These are phyloP conservation scores for Daubentonia madagascariensis DNA, from an alignment of 2,113 vertebrate genomes.

Conservation along the genomic window DNA sequence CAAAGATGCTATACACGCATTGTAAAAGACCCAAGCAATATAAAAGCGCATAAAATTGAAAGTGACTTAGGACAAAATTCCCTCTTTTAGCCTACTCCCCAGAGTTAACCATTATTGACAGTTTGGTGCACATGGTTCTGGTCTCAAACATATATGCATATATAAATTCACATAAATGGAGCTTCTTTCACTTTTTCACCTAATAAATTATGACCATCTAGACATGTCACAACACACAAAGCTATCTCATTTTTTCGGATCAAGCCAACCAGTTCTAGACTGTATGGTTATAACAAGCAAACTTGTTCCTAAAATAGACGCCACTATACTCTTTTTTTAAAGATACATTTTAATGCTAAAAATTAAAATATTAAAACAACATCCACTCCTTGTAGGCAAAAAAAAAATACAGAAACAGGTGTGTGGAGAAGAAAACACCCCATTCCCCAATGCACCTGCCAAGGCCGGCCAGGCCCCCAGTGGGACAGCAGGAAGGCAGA, in stretches of 20 bases:
- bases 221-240: neutral
- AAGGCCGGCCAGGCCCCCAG: neutral
- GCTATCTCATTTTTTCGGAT: neutral
- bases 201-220: neutral
- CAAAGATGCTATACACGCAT: no score
- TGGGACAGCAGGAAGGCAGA: no score
- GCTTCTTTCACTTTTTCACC: neutral
- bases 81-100: no score
- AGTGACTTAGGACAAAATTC: no score
- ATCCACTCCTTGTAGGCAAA: neutral
- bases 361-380: neutral
- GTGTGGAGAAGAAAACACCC: neutral
- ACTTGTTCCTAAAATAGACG: neutral
- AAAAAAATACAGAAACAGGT: neutral
- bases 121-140: no score
- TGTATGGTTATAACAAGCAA: neutral
- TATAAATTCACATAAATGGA: neutral
- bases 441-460: neutral
- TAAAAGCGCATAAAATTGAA: neutral
- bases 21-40: neutral
- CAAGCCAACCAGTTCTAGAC: neutral
- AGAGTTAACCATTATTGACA: neutral
- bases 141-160: neutral
- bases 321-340: neutral
- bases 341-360: neutral